A percentile compares a stretch with the other conserved stretches of the same genome.
Conservation (phyloP, 2,113 vertebrate genomes). For the Eulemur macaco region DNA sequence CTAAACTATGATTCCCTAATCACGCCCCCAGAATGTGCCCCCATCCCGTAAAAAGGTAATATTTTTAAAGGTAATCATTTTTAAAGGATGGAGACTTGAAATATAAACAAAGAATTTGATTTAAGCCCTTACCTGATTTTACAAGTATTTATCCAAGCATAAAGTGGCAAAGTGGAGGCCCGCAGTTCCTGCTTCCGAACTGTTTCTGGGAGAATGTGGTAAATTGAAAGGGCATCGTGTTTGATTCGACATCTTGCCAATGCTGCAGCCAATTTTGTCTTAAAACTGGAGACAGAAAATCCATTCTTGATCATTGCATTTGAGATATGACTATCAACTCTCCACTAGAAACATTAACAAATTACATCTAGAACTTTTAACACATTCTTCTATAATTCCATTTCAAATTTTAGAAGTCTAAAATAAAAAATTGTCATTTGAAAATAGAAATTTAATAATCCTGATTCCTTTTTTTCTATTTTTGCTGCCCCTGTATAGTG, state of each 20-base stretch:
- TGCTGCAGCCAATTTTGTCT: slow-evolving; percentile 92
- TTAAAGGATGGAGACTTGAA: neutral
- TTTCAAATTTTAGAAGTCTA: slow-evolving; percentile 9
- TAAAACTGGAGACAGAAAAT: slow-evolving; percentile 84
- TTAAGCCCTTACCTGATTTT: slow-evolving; percentile 87
- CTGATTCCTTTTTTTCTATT: neutral
- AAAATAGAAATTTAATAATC: slow-evolving; percentile 34
- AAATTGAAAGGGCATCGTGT: slow-evolving; percentile 87
- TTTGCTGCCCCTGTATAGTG: neutral
- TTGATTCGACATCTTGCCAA: slow-evolving; percentile 93
- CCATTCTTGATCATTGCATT: slow-evolving; percentile 25
- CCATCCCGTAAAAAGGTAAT: neutral
- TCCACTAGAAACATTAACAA: slow-evolving; percentile 41
- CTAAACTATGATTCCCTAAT: neutral
- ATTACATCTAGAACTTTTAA: slow-evolving; percentile 45
- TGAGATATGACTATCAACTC: slow-evolving; percentile 24
- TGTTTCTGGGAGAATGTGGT: slow-evolving; percentile 88
- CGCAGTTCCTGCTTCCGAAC: slow-evolving; percentile 87
- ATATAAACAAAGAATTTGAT: neutral
- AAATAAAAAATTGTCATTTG: slow-evolving; percentile 17
- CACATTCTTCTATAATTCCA: neutral
- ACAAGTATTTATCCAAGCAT: slow-evolving; percentile 91
- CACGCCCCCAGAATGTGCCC: neutral
- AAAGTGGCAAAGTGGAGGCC: slow-evolving; percentile 88
- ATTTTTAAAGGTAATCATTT: neutral